Conservation (phyloP, 2,888 invertebrate genomes). For the Phanerotoma sp. region DNA sequence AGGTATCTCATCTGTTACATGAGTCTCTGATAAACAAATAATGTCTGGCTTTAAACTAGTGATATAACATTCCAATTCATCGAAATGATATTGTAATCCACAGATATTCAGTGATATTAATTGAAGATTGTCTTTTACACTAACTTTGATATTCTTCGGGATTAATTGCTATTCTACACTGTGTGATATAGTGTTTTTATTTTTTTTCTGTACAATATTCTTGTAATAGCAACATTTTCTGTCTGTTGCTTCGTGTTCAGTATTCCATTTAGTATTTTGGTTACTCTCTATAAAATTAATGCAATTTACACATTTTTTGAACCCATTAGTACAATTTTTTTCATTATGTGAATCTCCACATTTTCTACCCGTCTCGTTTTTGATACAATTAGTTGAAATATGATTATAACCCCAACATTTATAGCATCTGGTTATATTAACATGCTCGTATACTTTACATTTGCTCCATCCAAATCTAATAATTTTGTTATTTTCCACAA, state of each 20-base stretch:
- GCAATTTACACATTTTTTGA: conserved; percentile 6
- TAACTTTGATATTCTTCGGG: too few relatives aligned
- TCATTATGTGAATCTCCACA: not conserved
- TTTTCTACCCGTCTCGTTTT: not conserved
- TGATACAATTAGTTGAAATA: conserved; percentile 9
- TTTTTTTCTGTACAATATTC: not conserved
- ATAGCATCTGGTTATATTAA: too few relatives aligned
- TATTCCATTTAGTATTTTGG: not conserved
- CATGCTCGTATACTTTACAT: too few relatives aligned
- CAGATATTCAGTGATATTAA: not conserved
- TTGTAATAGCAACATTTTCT: not conserved
- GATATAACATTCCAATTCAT: not conserved
- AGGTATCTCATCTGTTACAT: not conserved
- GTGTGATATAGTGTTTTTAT: not conserved
- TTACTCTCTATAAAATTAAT: not conserved
- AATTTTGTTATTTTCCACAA: too few relatives aligned
- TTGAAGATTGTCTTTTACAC: not conserved
- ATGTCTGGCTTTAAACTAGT: not conserved
- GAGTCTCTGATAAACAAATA: conserved; percentile 6
- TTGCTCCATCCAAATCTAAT: too few relatives aligned
- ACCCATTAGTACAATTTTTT: not conserved
- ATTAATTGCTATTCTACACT: conserved; percentile 10
- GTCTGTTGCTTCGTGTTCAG: conserved; percentile 3
- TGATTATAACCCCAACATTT: too few relatives aligned
- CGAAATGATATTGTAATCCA: conserved; percentile 1